Evolutionary conservation across 1,140 invertebrate genomes (phyloP).

Genomic region (Drosophila tani): DNA sequence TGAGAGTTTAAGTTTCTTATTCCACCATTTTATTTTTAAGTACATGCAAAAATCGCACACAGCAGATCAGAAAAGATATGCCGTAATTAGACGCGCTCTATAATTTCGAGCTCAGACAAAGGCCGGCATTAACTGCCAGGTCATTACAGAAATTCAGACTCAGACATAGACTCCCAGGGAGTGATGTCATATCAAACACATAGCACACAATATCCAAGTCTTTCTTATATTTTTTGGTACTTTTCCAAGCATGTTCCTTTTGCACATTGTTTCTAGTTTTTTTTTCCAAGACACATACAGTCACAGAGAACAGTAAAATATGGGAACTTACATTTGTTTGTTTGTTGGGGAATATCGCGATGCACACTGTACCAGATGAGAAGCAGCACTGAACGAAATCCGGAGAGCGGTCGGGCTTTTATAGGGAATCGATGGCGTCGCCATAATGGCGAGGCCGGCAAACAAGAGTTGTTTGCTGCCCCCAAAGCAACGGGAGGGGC

Average conservation of each 20-base stretch:
- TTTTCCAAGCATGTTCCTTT: constrained; percentile 22
- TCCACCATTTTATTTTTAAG: constrained; percentile 3
- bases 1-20: not conserved
- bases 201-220: constrained; percentile 1
- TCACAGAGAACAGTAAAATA: constrained; percentile 21
- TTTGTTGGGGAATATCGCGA: constrained; percentile 43
- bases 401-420: constrained; percentile 54
- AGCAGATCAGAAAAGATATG: constrained; percentile 28
- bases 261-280: constrained; percentile 16
- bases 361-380: constrained; percentile 68
- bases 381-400: constrained; percentile 52
- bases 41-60: constrained; percentile 12
- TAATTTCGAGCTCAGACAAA: constrained; percentile 42
- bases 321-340: constrained; percentile 59
- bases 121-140: constrained; percentile 32
- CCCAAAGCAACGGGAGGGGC: not conserved
- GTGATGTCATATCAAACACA: constrained; percentile 31
- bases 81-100: constrained; percentile 53
- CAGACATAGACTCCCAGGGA: constrained; percentile 14
- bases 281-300: constrained; percentile 18
- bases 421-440: constrained; percentile 41
- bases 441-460: constrained; percentile 46
- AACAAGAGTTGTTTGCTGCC: constrained; percentile 36
- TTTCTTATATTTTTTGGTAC: constrained; percentile 19
- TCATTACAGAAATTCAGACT: constrained; percentile 43